Percentiles rank a stretch among this genome's conserved stretches.
phyloP scores from a whole-genome alignment of 2,797 vertebrate genomes.

The Micropoecilia bifurca region DNA sequence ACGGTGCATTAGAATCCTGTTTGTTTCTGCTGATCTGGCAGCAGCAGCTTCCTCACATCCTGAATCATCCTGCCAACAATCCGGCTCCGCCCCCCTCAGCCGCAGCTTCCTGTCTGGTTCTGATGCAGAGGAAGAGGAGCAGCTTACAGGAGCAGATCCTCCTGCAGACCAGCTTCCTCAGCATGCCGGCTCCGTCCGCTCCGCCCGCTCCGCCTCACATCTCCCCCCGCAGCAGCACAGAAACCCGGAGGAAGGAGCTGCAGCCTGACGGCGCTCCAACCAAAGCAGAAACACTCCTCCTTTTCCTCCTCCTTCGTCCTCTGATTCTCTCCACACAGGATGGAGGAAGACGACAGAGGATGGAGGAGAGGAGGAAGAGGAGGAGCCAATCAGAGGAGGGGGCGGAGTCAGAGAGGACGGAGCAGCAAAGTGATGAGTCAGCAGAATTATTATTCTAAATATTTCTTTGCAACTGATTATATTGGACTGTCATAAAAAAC shows the following conservation, averaged over 20 bases:
- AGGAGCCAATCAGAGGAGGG: slow-evolving; percentile 38
- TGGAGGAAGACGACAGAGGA: slow-evolving; percentile 20
- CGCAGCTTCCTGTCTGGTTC: neutral
- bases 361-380: slow-evolving; percentile 5
- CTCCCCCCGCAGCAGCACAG: neutral
- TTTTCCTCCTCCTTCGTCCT: slow-evolving; percentile 13
- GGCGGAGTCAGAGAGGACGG: neutral
- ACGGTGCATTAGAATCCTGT: neutral
- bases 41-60: neutral
- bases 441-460: slow-evolving; percentile 13
- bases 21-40: neutral
- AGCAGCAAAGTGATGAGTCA: neutral
- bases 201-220: slow-evolving; percentile 59
- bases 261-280: too few species aligned
- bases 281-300: neutral
- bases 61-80: too few species aligned
- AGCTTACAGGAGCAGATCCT: slow-evolving; percentile 82
- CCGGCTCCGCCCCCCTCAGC: neutral
- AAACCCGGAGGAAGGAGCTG: too few species aligned
- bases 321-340: slow-evolving; percentile 22
- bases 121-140: slow-evolving; percentile 52
- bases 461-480: neutral
- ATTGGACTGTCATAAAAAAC: too few species aligned
- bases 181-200: slow-evolving; percentile 67
- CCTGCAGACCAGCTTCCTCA: slow-evolving; percentile 83